Base-by-base conservation (phyloP, 1,140 invertebrate genomes). In the Teleogryllus occipitalis region DNA sequence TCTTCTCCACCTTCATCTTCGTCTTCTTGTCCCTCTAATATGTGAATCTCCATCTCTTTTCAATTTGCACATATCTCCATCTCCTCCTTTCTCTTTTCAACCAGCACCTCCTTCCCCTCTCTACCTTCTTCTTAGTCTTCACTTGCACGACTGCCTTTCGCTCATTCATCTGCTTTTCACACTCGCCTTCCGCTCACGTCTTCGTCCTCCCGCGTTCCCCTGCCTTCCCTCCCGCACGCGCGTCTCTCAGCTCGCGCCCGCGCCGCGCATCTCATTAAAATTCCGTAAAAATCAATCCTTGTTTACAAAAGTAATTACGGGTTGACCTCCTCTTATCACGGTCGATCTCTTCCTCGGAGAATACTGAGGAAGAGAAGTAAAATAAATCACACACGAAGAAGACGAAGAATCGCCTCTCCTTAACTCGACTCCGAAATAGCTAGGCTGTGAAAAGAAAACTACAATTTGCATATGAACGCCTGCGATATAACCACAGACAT, bases 241-340 rank as follows among this genome's bases (percentile, higher is more conserved):
- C 18, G 2, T 18, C 54, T 14, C 10, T 1, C 10, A 3, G 10
- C 54, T 65, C 10, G 18, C 10, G 10, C 54, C 10, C 18, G 54
- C 54, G 54, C 54, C 54, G 0, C 18, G 54, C 2, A 2, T 18
- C 54, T 65, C 18, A 65, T 65, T 65, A 65, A 65, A 65, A 65
- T 65, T 65, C 54, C 54, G 54, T 65, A 65, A 65, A 65, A 65
- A 65, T 65, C 54, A 65, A 65, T 65, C 54, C 54, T 65, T 65
- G 54, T 65, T 65, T 65, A 65, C 54, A 10, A 65, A 65, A 65
- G 54, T 65, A 65, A 65, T 65, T 65, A 65, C 54, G 54, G 54
- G 54, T 65, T 65, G 54, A 65, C 54, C 54, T 65, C 54, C 18
- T 65, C 54, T 65, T 65, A 65, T 65, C 54, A 65, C 54, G 54